Evolutionary conservation across 2,797 vertebrate genomes (phyloP), one percentile per base, ranked within the genome.

Genomic region (Odontamblyopus lacepedii): DNA sequence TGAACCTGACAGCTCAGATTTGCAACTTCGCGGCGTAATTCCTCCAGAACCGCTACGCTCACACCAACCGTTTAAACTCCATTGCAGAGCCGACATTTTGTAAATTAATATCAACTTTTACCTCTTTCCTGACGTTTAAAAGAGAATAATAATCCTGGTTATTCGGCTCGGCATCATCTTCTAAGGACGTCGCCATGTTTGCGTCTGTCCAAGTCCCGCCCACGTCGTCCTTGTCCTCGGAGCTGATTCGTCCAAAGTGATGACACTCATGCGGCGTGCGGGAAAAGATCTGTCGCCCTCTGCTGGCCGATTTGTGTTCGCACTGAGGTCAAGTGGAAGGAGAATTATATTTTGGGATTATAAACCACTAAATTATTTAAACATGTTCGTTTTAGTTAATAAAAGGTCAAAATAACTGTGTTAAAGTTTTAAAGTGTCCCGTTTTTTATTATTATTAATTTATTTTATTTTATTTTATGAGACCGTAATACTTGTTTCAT

Each of bases 131-230:
- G 91, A 97, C 97, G 89, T 98, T 98, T 67, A 98, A 92, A 35
- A 98, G 89, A 80, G 96, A 94, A 88, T 98, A 99, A 85, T 96
- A 98, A 89, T 98, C 96, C 89, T 97, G 95, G 88, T 96, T 98
- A 88, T 96, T 95, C 77, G 90, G 91, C 87, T 96, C 96, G 63
- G 87, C 85, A 88, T 96, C 95, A 84, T 95, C 94, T 74, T 92
- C 92, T 92, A 95, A 95, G 95, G 95, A 95, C 94, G 97, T 95
- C 94, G 96, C 96, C 97, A 98, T 98, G 92, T 96, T 96, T 89
- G 81, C 92, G 80, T 94, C 92, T 88, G 90, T 78, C 90, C 86
- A 88, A 16, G 92, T 63, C 82, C 88, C 89, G 83, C 91, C 89
- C 87, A 84, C 85, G 48, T 0, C 3, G 6, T 72, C 63, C 63